Conservation (phyloP, 53 echinoderm and acorn worm genomes). For the Temnopleurus reevesii region DNA sequence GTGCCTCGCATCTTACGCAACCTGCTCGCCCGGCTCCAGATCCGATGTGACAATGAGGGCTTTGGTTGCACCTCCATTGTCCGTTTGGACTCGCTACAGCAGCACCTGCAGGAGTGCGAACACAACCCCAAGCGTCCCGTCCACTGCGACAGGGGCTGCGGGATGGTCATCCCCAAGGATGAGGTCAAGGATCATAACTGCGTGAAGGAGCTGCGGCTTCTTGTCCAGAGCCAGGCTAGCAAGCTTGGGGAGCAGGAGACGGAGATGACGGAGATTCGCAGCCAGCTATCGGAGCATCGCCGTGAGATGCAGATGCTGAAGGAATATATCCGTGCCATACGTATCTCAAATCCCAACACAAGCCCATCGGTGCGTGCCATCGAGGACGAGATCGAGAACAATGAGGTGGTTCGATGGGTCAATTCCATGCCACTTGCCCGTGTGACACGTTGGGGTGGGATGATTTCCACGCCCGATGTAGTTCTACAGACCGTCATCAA, state of each 20-base stretch:
- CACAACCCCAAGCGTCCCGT: constrained; percentile 98
- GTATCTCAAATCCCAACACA: constrained; percentile 84
- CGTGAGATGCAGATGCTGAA: constrained; percentile 93
- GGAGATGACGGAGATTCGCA: constrained; percentile 82
- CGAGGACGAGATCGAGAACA: constrained; percentile 96
- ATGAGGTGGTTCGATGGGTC: constrained; percentile 94
- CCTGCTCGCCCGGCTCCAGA: constrained; percentile 83
- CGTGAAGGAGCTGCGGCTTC: constrained; percentile 78
- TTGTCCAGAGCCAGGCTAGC: constrained; percentile 79
- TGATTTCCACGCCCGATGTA: constrained; percentile 98
- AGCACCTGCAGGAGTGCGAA: constrained; percentile 88
- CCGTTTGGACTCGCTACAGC: constrained; percentile 81
- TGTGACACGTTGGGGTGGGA: constrained; percentile 98
- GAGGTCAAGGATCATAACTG: constrained; percentile 93
- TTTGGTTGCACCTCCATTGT: constrained; percentile 83
- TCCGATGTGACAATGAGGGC: constrained; percentile 85
- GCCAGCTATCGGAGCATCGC: constrained; percentile 73
- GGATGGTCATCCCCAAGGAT: constrained; percentile 96
- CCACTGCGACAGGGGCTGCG: constrained; percentile 87
- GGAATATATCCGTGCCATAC: constrained; percentile 94
- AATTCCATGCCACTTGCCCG: constrained; percentile 89
- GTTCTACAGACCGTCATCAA: constrained; percentile 99
- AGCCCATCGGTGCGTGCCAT: constrained; percentile 95
- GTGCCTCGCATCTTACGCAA: constrained; percentile 96
- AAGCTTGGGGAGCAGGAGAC: constrained; percentile 72